phyloP scores from a whole-genome alignment of 2,797 vertebrate genomes.

The Neosilurus hyrtlii region DNA sequence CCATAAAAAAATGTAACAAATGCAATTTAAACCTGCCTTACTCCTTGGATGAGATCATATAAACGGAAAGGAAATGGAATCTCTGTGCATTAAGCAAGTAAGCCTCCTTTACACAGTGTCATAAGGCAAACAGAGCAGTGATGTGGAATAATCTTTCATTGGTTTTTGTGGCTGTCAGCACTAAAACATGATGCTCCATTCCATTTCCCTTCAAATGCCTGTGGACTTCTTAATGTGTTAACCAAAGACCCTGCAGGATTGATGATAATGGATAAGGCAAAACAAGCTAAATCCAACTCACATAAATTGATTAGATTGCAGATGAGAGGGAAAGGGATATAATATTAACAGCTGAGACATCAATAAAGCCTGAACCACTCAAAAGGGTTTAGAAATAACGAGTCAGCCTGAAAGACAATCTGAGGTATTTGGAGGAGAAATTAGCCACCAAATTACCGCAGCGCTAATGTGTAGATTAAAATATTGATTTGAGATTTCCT shows the following conservation, averaged over 20 bases:
- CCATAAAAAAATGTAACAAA: constrained; percentile 4
- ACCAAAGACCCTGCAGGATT: constrained; percentile 72
- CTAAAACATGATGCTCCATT: constrained; percentile 76
- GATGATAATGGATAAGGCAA: constrained; percentile 76
- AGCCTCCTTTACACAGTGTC: constrained; percentile 65
- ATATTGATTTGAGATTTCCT: constrained; percentile 22
- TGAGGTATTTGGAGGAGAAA: constrained; percentile 12
- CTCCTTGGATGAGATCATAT: constrained; percentile 36
- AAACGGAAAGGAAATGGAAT: constrained; percentile 53
- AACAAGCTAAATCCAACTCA: constrained; percentile 72
- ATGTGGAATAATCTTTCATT: constrained; percentile 70
- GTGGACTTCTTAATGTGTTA: constrained; percentile 75
- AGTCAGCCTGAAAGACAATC: constrained; percentile 57
- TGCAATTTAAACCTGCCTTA: constrained; percentile 20
- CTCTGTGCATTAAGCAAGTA: constrained; percentile 68
- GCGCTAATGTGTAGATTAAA: background rate
- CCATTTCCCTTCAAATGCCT: constrained; percentile 73
- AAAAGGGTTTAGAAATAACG: constrained; percentile 62
- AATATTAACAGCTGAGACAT: constrained; percentile 76
- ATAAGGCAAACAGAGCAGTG: constrained; percentile 70
- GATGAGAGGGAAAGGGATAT: constrained; percentile 70
- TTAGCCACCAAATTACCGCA: constrained; percentile 24
- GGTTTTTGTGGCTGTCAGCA: constrained; percentile 78
- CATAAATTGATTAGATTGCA: constrained; percentile 78
- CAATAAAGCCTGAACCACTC: constrained; percentile 70